Base-by-base conservation (phyloP, 2,888 invertebrate species). In the Agrotis clavis region DNA sequence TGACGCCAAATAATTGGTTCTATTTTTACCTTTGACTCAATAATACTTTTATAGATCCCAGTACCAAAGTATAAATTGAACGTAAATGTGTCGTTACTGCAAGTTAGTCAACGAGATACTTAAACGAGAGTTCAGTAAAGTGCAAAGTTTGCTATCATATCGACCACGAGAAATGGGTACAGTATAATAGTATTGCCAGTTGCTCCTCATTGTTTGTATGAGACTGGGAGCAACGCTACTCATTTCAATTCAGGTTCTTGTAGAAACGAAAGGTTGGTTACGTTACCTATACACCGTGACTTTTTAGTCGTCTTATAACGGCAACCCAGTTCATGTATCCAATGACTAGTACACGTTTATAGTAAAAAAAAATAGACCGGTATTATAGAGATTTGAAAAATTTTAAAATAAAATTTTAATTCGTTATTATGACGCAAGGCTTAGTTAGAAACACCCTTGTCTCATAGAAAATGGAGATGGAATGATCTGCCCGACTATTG, bases 101-200 rank as follows among this genome's bases (percentile, higher is more conserved):
- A 62, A 72, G 65, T 65, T 66, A 56, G 30, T 69, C 56, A 82
- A 82, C 69, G 64, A 81, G 54, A 69, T 64, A 77, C 53, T 51
- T 78, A n/a, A n/a, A 60, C 54, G 62, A 19, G 54, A 82, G 73
- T 78, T 82, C 65, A 77, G 54, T 51, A 67, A 82, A 79, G 82
- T 82, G 82, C 79, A 82, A 79, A 79, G 79, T 79, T 82, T 68
- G 68, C 51, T 72, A 68, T 82, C 79, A 79, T 68, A 82, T 73
- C 67, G 73, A 68, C 68, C 65, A 56, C 73, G 64, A 73, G 79
- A 63, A 62, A 65, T 70, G 51, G 59, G 41, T 69, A 60, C 80
- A 47, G 69, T 51, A 47, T 73, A 76, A 81, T 56, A 75, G 41
- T 77, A 77, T 66, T 60, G 53, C 69, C 47, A 62, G 64, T 78